phyloP scores from a whole-genome alignment of 2,888 invertebrate species.

The Zootermopsis nevadensis region DNA sequence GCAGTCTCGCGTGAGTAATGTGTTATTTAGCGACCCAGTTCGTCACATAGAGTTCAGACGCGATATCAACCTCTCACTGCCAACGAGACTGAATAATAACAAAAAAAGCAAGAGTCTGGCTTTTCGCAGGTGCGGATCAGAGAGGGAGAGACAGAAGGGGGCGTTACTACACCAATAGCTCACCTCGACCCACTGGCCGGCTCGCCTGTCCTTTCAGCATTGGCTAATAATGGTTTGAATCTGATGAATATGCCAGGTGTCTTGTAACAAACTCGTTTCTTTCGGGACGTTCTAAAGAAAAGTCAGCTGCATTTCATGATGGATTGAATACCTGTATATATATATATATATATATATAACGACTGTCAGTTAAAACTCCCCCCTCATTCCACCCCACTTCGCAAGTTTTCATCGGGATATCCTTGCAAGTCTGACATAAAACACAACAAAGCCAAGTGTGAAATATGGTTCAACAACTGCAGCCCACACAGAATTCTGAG shows the following conservation, averaged over 20 bases:
- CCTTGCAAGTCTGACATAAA: background rate
- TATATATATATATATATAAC: background rate
- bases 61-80: conserved; percentile 19
- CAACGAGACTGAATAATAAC: background rate
- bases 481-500: background rate
- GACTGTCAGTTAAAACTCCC: no score
- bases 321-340: background rate
- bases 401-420: conserved; percentile 1
- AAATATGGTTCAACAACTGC: background rate
- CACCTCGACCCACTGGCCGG: conserved; percentile 47
- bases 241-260: background rate
- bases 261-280: background rate
- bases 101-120: background rate
- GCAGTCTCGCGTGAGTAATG: conserved; percentile 17
- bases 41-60: conserved; percentile 20
- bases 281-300: no score
- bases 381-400: no score
- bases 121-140: background rate
- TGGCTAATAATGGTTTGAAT: conserved; percentile 13
- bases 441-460: conserved; percentile 7
- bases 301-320: background rate
- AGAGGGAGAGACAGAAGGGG: conserved; percentile 36
- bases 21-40: conserved; percentile 29
- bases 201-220: conserved; percentile 3
- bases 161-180: conserved; percentile 45